These are phyloP conservation scores for Hylomyscus alleni DNA, from an alignment of 2,797 vertebrate species.

Conservation along the genomic window DNA sequence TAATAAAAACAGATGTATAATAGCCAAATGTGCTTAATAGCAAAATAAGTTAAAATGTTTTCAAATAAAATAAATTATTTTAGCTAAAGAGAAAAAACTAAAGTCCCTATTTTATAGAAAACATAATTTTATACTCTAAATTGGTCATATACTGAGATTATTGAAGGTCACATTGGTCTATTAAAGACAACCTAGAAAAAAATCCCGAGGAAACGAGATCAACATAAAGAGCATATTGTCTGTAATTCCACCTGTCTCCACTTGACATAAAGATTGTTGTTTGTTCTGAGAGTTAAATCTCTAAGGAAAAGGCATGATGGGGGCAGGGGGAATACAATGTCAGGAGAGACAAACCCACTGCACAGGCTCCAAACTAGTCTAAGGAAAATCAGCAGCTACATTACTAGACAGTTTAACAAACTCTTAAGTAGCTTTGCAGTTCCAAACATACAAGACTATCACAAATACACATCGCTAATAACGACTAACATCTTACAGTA, in stretches of 20 bases:
- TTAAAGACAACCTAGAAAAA: not conserved
- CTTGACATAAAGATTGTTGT: slow-evolving; percentile 46
- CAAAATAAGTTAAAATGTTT: not conserved
- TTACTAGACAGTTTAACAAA: slow-evolving; percentile 20
- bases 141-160: not conserved
- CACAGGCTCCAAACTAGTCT: not conserved
- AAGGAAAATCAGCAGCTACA: not conserved
- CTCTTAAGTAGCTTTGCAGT: not conserved
- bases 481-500: not conserved
- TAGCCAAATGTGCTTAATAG: not conserved
- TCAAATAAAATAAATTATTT: slow-evolving; percentile 19
- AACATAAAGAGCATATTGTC: slow-evolving; percentile 6
- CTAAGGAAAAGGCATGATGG: not conserved
- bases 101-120: not conserved
- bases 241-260: slow-evolving; percentile 28
- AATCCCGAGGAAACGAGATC: not conserved
- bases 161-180: not conserved
- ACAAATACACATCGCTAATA: slow-evolving; percentile 18
- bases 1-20: slow-evolving; percentile 16
- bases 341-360: slow-evolving; percentile 41
- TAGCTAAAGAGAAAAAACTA: not conserved
- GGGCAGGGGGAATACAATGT: slow-evolving; percentile 15
- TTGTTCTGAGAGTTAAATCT: slow-evolving; percentile 37
- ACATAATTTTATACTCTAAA: slow-evolving; percentile 12
- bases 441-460: slow-evolving; percentile 19